A percentile compares a stretch with the other conserved stretches of the same genome.
Evolutionary conservation across 1,140 invertebrate genomes (phyloP).

Genomic region (Conus betulinus): DNA sequence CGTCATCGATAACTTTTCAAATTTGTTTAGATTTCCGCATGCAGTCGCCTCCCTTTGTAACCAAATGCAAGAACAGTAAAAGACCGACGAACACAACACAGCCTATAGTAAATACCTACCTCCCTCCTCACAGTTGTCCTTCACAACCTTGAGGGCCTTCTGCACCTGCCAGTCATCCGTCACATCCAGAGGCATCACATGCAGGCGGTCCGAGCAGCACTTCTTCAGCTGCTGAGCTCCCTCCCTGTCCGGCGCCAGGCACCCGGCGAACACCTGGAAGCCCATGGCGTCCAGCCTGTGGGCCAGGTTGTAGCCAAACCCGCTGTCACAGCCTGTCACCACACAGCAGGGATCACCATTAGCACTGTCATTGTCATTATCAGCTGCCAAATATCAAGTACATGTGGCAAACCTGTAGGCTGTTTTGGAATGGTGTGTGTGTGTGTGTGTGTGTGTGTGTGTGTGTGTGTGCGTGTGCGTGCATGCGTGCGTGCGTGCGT

Average conservation of each 20-base stretch:
- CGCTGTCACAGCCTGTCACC: slow-evolving; percentile 67
- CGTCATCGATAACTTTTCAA: too few species aligned
- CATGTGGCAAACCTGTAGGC: too few species aligned
- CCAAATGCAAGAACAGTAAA: background rate
- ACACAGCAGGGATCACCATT: too few species aligned
- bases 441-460: too few species aligned
- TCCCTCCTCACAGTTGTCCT: slow-evolving; percentile 59
- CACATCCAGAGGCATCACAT: slow-evolving; percentile 64
- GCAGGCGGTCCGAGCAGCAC: slow-evolving; percentile 63
- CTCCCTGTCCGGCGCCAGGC: slow-evolving; percentile 78
- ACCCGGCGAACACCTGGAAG: slow-evolving; percentile 81
- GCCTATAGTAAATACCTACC: slow-evolving; percentile 43
- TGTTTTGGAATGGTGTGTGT: too few species aligned
- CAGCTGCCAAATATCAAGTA: too few species aligned
- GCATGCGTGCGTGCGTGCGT: too few species aligned
- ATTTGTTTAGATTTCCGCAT: too few species aligned
- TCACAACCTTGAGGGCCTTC: slow-evolving; percentile 59
- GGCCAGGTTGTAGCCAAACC: slow-evolving; percentile 73
- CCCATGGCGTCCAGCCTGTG: slow-evolving; percentile 72
- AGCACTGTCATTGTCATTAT: too few species aligned
- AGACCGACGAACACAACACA: background rate
- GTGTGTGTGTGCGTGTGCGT: too few species aligned
- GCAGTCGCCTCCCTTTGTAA: too few species aligned
- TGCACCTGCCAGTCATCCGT: slow-evolving; percentile 67
- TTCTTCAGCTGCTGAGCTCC: slow-evolving; percentile 73